A percentile compares a stretch with the other conserved stretches of the same genome.
Conservation (phyloP, 1,140 invertebrate genomes). For the Drosophila nikananu region DNA sequence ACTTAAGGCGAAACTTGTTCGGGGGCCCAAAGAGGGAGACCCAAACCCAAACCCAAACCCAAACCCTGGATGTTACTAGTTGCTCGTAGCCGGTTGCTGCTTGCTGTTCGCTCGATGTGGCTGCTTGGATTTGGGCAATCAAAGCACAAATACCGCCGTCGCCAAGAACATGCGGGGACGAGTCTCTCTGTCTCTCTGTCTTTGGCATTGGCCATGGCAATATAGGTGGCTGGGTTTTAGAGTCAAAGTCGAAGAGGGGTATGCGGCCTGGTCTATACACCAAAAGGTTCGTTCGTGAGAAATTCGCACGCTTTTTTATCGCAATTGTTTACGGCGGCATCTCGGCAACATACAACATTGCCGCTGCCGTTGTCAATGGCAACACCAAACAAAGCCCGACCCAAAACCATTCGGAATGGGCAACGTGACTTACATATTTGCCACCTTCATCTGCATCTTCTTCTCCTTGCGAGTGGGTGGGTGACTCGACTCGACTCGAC, state of each 20-base stretch:
- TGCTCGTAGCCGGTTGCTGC: conserved; percentile 18
- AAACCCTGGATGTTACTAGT: conserved; percentile 19
- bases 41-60: not conserved
- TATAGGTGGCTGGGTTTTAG: conserved; percentile 64
- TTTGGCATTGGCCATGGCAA: conserved; percentile 48
- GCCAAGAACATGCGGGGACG: conserved; percentile 68
- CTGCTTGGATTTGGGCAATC: conserved; percentile 75
- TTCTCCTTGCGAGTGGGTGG: conserved; percentile 55
- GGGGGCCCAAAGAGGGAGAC: conserved; percentile 14
- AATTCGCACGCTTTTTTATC: conserved; percentile 83
- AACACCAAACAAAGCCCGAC: conserved; percentile 76
- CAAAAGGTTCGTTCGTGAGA: conserved; percentile 75
- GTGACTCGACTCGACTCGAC: conserved; percentile 22
- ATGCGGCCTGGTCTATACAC: conserved; percentile 37
- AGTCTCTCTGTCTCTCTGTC: conserved; percentile 37
- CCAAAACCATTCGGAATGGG: conserved; percentile 47
- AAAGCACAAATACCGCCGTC: conserved; percentile 76
- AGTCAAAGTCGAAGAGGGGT: conserved; percentile 26
- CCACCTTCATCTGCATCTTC: conserved; percentile 71
- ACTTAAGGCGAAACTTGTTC: conserved; percentile 67
- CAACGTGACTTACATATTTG: conserved; percentile 84
- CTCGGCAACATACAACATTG: conserved; percentile 65
- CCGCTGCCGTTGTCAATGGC: conserved; percentile 70
- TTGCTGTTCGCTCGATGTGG: conserved; percentile 16
- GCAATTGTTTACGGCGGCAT: conserved; percentile 83